phyloP scores from a whole-genome alignment of 64 coral and sea anemone species.

The Pachyseris speciosa region DNA sequence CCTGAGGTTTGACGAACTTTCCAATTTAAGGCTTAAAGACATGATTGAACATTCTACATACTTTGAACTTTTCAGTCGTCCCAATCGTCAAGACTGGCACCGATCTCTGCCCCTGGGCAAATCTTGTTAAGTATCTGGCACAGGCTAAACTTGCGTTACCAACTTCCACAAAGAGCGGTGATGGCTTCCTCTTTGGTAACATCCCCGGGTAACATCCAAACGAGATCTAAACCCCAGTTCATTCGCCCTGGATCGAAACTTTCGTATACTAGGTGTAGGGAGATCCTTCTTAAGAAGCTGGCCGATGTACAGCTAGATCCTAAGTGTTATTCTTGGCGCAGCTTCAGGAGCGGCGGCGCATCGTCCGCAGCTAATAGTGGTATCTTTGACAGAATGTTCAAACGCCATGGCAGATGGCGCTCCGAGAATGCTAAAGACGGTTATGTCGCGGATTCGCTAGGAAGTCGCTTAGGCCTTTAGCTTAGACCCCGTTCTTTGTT shows the following conservation, averaged over 20 bases:
- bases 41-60: slow-evolving; percentile 1
- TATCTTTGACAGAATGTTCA: slow-evolving; percentile 62
- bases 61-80: slow-evolving; percentile 42
- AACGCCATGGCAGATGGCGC: slow-evolving; percentile 35
- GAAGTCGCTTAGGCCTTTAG: slow-evolving; percentile 24
- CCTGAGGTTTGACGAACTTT: slow-evolving; percentile 11
- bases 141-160: neutral
- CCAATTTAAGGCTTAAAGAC: slow-evolving; percentile 34
- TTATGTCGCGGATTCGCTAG: slow-evolving; percentile 35
- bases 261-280: neutral
- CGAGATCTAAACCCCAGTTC: neutral
- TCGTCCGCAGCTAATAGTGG: slow-evolving; percentile 44
- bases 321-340: slow-evolving; percentile 22
- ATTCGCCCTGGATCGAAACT: neutral
- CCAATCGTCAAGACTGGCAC: slow-evolving; percentile 26
- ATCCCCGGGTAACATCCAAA: slow-evolving; percentile 10
- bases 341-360: slow-evolving; percentile 50
- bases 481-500: slow-evolving; percentile 37
- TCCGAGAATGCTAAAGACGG: slow-evolving; percentile 46
- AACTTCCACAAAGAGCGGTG: neutral
- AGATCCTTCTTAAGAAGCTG: neutral
- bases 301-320: neutral
- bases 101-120: slow-evolving; percentile 20
- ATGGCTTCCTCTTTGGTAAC: neutral
- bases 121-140: slow-evolving; percentile 36